phyloP scores from a whole-genome alignment of 2,888 invertebrate species.

The Scaptomyza cyrtandrae region DNA sequence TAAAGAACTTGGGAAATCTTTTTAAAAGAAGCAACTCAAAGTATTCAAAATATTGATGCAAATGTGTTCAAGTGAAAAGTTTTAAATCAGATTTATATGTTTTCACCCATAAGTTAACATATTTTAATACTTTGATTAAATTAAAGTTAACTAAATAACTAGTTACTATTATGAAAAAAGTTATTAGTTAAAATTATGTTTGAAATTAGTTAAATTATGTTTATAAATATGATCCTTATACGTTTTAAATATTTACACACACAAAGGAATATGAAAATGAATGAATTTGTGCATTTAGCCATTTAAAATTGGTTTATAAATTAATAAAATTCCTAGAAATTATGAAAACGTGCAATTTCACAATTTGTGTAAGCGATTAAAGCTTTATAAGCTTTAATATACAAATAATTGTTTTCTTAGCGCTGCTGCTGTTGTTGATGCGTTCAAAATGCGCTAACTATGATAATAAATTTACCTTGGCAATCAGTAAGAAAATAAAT shows the following conservation, averaged over 20 bases:
- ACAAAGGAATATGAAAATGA: too few species aligned
- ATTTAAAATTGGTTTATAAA: not conserved
- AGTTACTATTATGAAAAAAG: too few species aligned
- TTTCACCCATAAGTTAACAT: not conserved
- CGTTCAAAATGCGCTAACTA: constrained; percentile 2
- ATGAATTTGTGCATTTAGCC: not conserved
- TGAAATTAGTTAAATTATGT: too few species aligned
- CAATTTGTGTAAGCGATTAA: not conserved
- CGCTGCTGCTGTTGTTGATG: not conserved
- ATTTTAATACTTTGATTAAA: not conserved
- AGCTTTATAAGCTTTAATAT: not conserved
- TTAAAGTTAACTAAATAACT: not conserved
- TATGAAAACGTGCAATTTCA: not conserved
- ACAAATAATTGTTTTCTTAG: not conserved
- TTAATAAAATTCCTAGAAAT: not conserved
- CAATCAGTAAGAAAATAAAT: constrained; percentile 10
- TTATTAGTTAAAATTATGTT: too few species aligned
- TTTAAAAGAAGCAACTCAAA: not conserved
- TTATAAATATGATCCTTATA: not conserved
- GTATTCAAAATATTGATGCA: not conserved
- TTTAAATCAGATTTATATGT: not conserved
- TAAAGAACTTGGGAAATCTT: not conserved
- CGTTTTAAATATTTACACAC: not conserved
- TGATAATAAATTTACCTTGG: constrained; percentile 28
- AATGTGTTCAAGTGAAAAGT: not conserved